Evolutionary conservation across 2,797 vertebrate species (phyloP).

Genomic region (Acipenser oxyrinchus): DNA sequence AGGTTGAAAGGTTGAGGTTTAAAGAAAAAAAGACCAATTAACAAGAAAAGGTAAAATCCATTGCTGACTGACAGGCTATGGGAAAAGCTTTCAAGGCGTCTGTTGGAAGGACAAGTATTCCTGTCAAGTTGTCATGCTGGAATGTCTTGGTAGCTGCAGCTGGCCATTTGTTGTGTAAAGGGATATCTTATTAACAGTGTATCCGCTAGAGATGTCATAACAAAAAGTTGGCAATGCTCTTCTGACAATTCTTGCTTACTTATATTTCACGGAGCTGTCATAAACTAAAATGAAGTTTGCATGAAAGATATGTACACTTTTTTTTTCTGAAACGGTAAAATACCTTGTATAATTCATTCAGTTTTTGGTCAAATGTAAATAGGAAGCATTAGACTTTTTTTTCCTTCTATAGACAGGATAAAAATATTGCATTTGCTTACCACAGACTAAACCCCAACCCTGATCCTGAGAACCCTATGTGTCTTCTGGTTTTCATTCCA

Average conservation of each 20-base stretch:
- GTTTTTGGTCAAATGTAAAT: too few relatives aligned
- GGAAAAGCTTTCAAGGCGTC: slow-evolving; percentile 6
- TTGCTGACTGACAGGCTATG: slow-evolving; percentile 7
- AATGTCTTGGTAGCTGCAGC: not conserved
- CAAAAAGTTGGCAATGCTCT: not conserved
- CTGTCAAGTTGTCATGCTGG: not conserved
- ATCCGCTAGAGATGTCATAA: not conserved
- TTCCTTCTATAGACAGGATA: too few relatives aligned
- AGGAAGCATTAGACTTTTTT: too few relatives aligned
- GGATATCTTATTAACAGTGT: not conserved
- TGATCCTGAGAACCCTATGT: too few relatives aligned
- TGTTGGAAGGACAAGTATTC: slow-evolving; percentile 6
- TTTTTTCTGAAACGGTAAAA: too few relatives aligned
- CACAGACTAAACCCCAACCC: too few relatives aligned
- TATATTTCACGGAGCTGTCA: too few relatives aligned
- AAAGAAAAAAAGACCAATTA: slow-evolving; percentile 4
- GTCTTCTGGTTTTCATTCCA: too few relatives aligned
- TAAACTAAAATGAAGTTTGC: too few relatives aligned
- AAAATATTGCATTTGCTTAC: too few relatives aligned
- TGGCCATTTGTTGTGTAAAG: not conserved
- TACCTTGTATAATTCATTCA: too few relatives aligned
- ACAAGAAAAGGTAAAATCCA: slow-evolving; percentile 5
- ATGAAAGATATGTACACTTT: too few relatives aligned
- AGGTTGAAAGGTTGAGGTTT: not conserved
- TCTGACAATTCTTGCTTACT: not conserved